Percentiles rank a stretch among this genome's conserved stretches.
These are phyloP conservation scores for Drosophila vallismaia DNA, from an alignment of 2,888 invertebrate species.

Conservation along the genomic window DNA sequence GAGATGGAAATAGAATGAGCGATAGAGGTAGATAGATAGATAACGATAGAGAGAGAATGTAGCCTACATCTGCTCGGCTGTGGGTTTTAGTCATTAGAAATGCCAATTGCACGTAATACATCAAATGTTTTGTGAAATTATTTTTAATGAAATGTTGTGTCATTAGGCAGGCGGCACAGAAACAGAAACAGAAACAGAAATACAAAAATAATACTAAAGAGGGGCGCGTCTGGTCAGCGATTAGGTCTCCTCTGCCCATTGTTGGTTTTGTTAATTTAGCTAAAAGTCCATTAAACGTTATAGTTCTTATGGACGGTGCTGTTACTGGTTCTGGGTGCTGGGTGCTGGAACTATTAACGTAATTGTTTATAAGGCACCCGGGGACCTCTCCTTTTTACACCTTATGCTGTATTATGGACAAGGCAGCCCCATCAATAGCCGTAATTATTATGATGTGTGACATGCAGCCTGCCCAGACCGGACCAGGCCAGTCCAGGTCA, in stretches of 20 bases:
- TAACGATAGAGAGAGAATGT: slow-evolving; percentile 4
- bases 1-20: background rate
- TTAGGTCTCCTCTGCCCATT: slow-evolving; percentile 23
- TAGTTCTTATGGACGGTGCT: slow-evolving; percentile 55
- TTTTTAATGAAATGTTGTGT: slow-evolving; percentile 79
- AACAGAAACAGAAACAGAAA: slow-evolving; percentile 5
- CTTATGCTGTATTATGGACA: slow-evolving; percentile 19
- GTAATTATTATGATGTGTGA: slow-evolving; percentile 67
- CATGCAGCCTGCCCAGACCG: slow-evolving; percentile 44
- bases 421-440: slow-evolving; percentile 31
- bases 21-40: background rate
- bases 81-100: slow-evolving; percentile 64
- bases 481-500: slow-evolving; percentile 28
- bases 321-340: background rate
- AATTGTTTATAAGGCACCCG: slow-evolving; percentile 59
- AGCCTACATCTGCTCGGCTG: slow-evolving; percentile 10
- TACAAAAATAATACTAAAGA: slow-evolving; percentile 23
- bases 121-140: slow-evolving; percentile 78
- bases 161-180: slow-evolving; percentile 56
- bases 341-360: slow-evolving; percentile 54
- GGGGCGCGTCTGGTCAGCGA: slow-evolving; percentile 48
- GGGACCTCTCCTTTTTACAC: slow-evolving; percentile 36
- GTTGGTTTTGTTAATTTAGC: slow-evolving; percentile 73
- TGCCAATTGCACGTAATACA: slow-evolving; percentile 78
- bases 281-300: slow-evolving; percentile 76